Base-by-base conservation (phyloP, 2,113 vertebrate species). In the Phaetusa simplex region DNA sequence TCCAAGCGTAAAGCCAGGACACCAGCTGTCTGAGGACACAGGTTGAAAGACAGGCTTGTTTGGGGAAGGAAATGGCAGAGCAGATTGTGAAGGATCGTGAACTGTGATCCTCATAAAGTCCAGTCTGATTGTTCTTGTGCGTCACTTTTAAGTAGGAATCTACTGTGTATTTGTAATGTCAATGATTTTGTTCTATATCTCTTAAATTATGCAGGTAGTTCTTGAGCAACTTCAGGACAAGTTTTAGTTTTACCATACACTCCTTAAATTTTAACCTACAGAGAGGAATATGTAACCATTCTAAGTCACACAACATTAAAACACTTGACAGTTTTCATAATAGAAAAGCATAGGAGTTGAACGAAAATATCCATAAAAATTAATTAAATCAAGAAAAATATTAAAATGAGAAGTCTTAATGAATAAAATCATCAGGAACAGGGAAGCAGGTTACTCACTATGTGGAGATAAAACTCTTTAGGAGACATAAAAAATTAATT, bases 311-410 rank as follows among this genome's bases (percentile, higher is more conserved):
- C 30, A 80, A n/a, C 6, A 47, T 69, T 84, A 90, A 92, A 94
- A 11, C 26, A 61, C 32, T 24, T 71, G n/a, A 14, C 32, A 59
- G 9, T 52, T 64, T 91, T 81, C 9, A 22, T 81, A 74, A 64
- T 34, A 92, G 34, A 66, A 92, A 88, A 70, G 6, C 67, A 47
- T 43, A 70, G 30, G 10, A 64, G 11, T 62, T 86, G 50, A 90
- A 78, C 5, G 2, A 73, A 92, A 86, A 81, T 59, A 88, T 30
- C 38, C 47, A 88, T 69, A 14, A 77, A 88, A 88, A 2, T 65
- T 90, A 83, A 93, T 88, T 92, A 81, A 87, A 83, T 82, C 20
- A 79, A 94, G 36, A 82, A 83, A 83, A 43, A 34, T 83, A 55
- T 81, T 66, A 55, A 78, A 92, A 77, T 71, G 6, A 42, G 32